Evolutionary conservation across 2,888 invertebrate genomes (phyloP).

Genomic region (Caenorhabditis auriculariae): DNA sequence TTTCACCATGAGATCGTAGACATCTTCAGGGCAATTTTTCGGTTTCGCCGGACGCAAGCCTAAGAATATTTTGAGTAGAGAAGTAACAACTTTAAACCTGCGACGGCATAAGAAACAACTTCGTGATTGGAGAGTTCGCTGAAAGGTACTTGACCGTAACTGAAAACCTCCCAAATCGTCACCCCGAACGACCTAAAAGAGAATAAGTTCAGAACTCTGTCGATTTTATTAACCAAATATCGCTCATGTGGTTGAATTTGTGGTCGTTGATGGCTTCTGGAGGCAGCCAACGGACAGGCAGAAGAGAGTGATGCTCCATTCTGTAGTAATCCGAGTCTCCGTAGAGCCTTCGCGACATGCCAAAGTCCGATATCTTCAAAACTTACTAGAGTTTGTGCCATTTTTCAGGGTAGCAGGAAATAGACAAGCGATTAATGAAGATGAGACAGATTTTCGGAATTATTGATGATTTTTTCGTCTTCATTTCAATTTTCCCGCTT

Average conservation of each 20-base stretch:
- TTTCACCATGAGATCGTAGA: conserved; percentile 85
- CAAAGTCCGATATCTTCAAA: conserved; percentile 57
- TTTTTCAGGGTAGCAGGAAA: not conserved
- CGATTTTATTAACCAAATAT: conserved; percentile 78
- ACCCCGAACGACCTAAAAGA: conserved; percentile 78
- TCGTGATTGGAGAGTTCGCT: conserved; percentile 92
- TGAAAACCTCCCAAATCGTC: conserved; percentile 96
- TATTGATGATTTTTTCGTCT: not conserved
- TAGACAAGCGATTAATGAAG: not conserved
- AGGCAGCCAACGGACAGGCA: conserved; percentile 84
- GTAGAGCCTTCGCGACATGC: conserved; percentile 57
- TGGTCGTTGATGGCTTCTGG: conserved; percentile 95
- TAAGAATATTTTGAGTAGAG: conserved; percentile 5
- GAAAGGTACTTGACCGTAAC: conserved; percentile 93
- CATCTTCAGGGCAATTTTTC: conserved; percentile 83
- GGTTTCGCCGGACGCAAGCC: conserved; percentile 89
- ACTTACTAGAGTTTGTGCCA: not conserved
- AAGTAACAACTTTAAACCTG: conserved; percentile 5
- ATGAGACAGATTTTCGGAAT: not conserved
- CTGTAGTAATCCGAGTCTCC: conserved; percentile 55
- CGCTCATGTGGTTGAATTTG: conserved; percentile 94
- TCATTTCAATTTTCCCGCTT: not conserved
- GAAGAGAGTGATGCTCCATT: conserved; percentile 40
- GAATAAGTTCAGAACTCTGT: not conserved
- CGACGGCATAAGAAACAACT: conserved; percentile 73